Base-by-base conservation (phyloP, 2,888 invertebrate species). In the Keiferia lycopersicella region DNA sequence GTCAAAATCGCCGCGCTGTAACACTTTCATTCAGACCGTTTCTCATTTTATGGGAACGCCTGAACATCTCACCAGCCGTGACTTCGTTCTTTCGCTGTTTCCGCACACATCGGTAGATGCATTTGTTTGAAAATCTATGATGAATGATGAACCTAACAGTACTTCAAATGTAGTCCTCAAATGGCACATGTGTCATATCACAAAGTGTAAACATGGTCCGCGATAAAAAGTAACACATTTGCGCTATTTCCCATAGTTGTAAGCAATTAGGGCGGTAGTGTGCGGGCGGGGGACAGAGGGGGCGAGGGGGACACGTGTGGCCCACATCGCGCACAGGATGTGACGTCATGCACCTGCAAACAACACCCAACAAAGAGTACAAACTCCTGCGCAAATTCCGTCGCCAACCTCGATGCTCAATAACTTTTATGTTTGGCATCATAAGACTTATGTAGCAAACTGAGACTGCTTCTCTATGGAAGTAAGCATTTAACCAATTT, bases 221-320 rank as follows among this genome's bases (percentile, higher is more conserved):
- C 79, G 82, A 88, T 84, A 87, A 86, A 83, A 83, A 80, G 79
- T 78, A 78, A 80, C 81, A 84, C 80, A 86, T 87, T 87, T 84
- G 86, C 80, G 82, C 81, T 86, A 83, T 87, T 90, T 89, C 87
- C 86, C 86, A 87, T 89, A 88, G 85, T 86, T 84, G 86, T 86
- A 83, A 83, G 87, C 85, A 87, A 89, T 89, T 88, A 88, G 84
- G 86, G 78, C 85, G 74, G 81, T 79, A 75, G 76, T 53, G 78
- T 80, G 80, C 74, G 80, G 73, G 77, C 70, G 76, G 65, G 26
- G 26, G 26, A n/a, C 26, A 4, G 26, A 2, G 26, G n/a, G 71
- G 65, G 64, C 68, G 68, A 72, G 64, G 68, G 63, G 61, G 87
- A 86, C 90, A 91, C 90, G 90, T 89, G 91, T 90, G 89, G 81